phyloP scores from a whole-genome alignment of 2,113 vertebrate genomes.

The Lepisosteus oculatus region DNA sequence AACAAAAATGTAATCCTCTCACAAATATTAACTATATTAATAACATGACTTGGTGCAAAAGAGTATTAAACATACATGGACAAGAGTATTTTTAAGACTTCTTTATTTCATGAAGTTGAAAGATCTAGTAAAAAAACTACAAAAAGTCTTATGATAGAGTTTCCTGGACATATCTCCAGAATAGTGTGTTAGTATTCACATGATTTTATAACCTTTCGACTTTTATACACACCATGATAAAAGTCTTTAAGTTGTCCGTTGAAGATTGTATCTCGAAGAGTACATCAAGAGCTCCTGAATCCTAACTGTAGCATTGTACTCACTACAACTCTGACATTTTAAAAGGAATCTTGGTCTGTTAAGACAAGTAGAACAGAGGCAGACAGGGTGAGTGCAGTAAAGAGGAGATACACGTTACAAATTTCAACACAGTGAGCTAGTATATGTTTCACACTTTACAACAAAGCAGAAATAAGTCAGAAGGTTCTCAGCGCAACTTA shows the following conservation, averaged over 20 bases:
- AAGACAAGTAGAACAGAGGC: slow-evolving; percentile 28
- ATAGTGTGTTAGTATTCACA: neutral
- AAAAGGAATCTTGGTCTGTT: slow-evolving; percentile 23
- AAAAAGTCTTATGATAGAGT: neutral
- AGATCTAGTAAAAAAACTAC: neutral
- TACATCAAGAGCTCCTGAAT: neutral
- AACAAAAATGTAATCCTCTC: too few species aligned
- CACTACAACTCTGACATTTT: slow-evolving; percentile 2
- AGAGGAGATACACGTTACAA: slow-evolving; percentile 32
- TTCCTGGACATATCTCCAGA: neutral
- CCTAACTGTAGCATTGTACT: neutral
- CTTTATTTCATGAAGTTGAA: neutral
- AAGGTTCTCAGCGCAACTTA: slow-evolving; percentile 38
- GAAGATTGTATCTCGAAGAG: neutral
- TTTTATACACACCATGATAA: slow-evolving; percentile 5
- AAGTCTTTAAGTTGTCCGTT: neutral
- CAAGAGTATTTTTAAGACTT: neutral
- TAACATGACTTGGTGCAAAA: too few species aligned
- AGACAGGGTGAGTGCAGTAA: slow-evolving; percentile 40
- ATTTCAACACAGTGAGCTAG: slow-evolving; percentile 38
- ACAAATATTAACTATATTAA: too few species aligned
- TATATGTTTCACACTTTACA: slow-evolving; percentile 57
- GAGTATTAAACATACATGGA: too few species aligned
- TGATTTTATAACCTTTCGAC: neutral
- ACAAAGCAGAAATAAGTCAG: slow-evolving; percentile 46